A percentile compares a stretch with the other conserved stretches of the same genome.
These are phyloP conservation scores for Melitaea athalia DNA, from an alignment of 2,888 invertebrate genomes.

Conservation along the genomic window DNA sequence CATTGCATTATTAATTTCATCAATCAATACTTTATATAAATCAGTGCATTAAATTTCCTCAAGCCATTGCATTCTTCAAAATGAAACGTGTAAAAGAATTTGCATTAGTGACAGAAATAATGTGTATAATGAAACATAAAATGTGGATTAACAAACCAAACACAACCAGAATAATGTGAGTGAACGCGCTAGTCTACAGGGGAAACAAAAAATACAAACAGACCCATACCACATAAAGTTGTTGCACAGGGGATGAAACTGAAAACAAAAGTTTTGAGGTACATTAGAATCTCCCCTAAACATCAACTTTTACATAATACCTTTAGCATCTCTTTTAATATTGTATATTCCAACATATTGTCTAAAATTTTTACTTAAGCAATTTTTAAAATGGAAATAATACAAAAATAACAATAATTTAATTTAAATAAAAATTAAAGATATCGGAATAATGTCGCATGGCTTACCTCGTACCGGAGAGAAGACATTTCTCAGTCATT, in stretches of 20 bases:
- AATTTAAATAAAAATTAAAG: slow-evolving; percentile 2
- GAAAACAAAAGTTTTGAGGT: slow-evolving; percentile 32
- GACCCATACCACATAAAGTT: slow-evolving; percentile 42
- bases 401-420: slow-evolving; percentile 7
- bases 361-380: not conserved
- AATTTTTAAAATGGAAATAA: not conserved
- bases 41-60: not conserved
- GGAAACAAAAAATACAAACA: slow-evolving; percentile 27
- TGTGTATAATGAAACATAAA: not conserved
- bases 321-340: not conserved
- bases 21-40: not conserved
- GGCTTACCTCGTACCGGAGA: not conserved
- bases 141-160: slow-evolving; percentile 15
- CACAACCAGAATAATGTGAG: slow-evolving; percentile 23
- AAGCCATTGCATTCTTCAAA: not conserved
- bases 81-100: not conserved
- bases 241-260: slow-evolving; percentile 38
- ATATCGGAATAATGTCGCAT: not conserved
- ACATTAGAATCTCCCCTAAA: slow-evolving; percentile 23
- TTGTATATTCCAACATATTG: not conserved
- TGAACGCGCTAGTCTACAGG: slow-evolving; percentile 29
- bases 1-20: not conserved
- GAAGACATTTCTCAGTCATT: not conserved
- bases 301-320: slow-evolving; percentile 26
- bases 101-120: not conserved